phyloP scores from a whole-genome alignment of 2,113 vertebrate genomes.

The Coracopsis vasa region DNA sequence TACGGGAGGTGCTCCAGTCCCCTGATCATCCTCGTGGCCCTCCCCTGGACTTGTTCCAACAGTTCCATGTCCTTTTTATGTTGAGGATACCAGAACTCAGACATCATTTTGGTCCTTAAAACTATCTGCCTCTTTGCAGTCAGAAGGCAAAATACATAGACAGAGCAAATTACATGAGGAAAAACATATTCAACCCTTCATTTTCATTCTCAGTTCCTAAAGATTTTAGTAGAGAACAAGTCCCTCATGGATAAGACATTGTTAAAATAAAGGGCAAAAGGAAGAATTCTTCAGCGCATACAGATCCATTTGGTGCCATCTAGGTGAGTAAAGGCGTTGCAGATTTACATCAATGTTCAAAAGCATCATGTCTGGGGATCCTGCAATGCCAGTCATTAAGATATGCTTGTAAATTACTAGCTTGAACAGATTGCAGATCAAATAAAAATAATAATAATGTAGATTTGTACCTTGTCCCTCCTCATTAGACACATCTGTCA shows the following conservation, averaged over 20 bases:
- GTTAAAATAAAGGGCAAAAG: background rate
- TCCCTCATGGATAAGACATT: rapidly evolving
- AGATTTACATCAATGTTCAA: background rate
- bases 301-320: background rate
- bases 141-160: background rate
- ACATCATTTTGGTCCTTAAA: background rate
- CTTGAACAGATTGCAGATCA: background rate
- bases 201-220: background rate
- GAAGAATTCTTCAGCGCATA: background rate
- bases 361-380: rapidly evolving
- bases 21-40: too few species aligned
- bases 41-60: too few species aligned
- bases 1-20: too few species aligned
- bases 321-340: background rate
- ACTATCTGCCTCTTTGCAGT: background rate
- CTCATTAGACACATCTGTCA: background rate
- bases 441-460: background rate
- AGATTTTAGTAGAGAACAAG: background rate
- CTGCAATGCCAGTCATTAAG: background rate
- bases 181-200: background rate
- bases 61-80: too few species aligned
- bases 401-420: background rate
- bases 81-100: too few species aligned
- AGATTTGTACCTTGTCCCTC: background rate
- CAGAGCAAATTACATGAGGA: background rate